Conservation (phyloP, 1,140 invertebrate genomes). For the Babylonia areolata region DNA sequence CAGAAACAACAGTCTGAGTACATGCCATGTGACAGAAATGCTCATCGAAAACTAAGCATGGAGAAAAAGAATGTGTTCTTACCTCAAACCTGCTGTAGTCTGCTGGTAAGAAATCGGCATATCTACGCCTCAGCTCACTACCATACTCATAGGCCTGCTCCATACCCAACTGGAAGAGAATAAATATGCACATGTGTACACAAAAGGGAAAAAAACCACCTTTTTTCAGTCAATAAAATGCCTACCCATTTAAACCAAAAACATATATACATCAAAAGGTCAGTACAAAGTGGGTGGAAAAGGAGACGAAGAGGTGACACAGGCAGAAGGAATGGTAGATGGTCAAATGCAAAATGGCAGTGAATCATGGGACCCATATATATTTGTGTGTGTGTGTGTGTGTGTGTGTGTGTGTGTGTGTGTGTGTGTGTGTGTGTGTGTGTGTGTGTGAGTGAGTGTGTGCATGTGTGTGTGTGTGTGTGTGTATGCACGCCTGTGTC, state of each 20-base stretch:
- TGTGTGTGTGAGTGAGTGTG: background rate
- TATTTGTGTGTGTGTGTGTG: too few species aligned
- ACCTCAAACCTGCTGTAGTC: background rate
- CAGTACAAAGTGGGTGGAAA: too few species aligned
- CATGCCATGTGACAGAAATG: too few species aligned
- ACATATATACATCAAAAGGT: too few species aligned
- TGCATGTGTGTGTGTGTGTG: background rate
- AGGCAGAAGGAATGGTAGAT: too few species aligned
- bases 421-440: background rate
- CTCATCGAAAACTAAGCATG: too few species aligned
- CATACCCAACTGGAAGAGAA: background rate
- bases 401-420: background rate
- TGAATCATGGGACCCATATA: too few species aligned
- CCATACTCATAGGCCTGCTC: constrained; percentile 1
- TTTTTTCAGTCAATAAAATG: background rate
- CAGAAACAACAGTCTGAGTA: too few species aligned
- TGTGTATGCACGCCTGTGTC: background rate
- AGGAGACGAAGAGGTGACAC: too few species aligned
- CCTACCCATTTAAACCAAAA: too few species aligned
- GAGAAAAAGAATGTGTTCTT: background rate
- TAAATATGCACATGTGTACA: background rate
- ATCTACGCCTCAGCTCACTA: constrained; percentile 18
- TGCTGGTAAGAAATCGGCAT: background rate
- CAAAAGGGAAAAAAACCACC: background rate
- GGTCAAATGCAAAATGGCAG: too few species aligned